Base-by-base conservation (phyloP, 1,140 invertebrate species). In the Drosophila seguyi region DNA sequence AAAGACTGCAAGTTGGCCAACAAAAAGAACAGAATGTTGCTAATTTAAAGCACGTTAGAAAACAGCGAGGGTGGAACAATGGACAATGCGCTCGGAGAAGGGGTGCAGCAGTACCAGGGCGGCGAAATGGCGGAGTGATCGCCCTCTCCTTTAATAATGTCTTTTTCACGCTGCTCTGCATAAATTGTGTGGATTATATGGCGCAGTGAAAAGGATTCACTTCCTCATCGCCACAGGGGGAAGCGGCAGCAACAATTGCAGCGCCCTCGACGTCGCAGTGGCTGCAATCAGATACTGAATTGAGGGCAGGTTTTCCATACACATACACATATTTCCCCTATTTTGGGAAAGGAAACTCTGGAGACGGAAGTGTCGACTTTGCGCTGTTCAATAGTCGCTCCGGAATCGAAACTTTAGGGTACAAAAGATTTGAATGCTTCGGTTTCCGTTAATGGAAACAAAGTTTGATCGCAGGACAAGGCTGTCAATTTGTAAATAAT, bases 201-300 rank as follows among this genome's bases (percentile, higher is more conserved):
- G 85, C 69, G 76, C 85, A 90, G 80, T 75, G 82, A 78, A 88
- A 88, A 88, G 84, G 85, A 88, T 90, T 88, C 85, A 79, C 75
- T 56, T 69, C 74, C 74, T 68, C 57, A 53, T 68, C 75, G 55
- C 27, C 38, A 56, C 34, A 16, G 27, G 31, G 31, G 47, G 58
- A 31, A 16, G 41, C 34, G 29, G 31, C 20, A 67, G 52, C 74
- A 69, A 77, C 75, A 78, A 73, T 66, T 87, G 83, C 71, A 81
- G 61, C 60, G 36, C 45, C 34, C 52, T 57, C 34, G 25, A 59
- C 22, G 47, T 34, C 27, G 22, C 39, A 56, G 65, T 41, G 34
- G 36, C 44, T 72, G 68, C 68, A 77, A 59, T 77, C 75, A 69
- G 63, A 76, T 77, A 52, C 75, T 11, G 44, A 73, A 87, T 83